These are phyloP conservation scores for Drosophila austrosaltans DNA, from an alignment of 2,888 invertebrate species.

Conservation along the genomic window DNA sequence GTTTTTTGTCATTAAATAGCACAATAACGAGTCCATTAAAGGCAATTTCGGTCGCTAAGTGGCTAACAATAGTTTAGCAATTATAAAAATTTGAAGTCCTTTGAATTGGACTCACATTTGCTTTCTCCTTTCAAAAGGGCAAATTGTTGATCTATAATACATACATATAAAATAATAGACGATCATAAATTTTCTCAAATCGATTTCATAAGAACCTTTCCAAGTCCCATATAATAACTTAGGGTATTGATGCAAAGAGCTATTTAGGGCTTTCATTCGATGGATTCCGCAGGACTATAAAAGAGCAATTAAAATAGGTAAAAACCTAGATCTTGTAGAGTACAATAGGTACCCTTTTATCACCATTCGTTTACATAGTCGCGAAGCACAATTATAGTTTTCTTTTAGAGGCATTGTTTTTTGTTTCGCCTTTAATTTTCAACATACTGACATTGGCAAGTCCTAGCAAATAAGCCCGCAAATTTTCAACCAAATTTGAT, in stretches of 20 bases:
- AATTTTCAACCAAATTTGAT: no score
- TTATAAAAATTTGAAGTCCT: slow-evolving; percentile 38
- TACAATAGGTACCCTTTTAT: no score
- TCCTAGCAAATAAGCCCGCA: no score
- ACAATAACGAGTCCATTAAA: slow-evolving; percentile 47
- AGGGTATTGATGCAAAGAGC: slow-evolving; percentile 26
- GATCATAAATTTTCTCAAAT: slow-evolving; percentile 54
- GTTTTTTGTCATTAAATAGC: slow-evolving; percentile 31
- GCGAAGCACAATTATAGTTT: no score
- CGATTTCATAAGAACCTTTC: slow-evolving; percentile 27
- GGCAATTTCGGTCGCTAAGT: slow-evolving; percentile 61
- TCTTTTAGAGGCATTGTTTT: no score
- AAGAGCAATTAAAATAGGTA: no score
- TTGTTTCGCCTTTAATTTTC: no score
- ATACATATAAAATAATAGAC: slow-evolving; percentile 39
- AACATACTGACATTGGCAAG: no score
- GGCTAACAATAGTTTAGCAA: slow-evolving; percentile 51
- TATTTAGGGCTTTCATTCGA: no score
- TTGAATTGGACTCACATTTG: slow-evolving; percentile 25
- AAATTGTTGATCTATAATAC: slow-evolving; percentile 53
- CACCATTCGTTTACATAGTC: no score
- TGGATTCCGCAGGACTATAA: no score
- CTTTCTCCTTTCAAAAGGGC: slow-evolving; percentile 42
- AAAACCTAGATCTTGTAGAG: no score
- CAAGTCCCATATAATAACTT: slow-evolving; percentile 19